Base-by-base conservation (phyloP, 2,888 invertebrate species). In the Nowickia ferox region DNA sequence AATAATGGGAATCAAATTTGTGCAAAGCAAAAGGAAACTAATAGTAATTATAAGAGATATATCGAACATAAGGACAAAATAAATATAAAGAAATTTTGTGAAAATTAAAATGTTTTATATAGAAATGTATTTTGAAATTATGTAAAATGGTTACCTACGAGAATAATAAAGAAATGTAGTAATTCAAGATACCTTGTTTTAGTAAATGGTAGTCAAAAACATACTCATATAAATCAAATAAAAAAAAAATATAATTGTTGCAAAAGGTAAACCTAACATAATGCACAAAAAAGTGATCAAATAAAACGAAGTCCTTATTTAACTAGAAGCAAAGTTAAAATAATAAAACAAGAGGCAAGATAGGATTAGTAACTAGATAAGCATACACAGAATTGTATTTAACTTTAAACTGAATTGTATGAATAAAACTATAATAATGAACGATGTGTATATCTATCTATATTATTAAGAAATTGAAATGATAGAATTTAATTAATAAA, bases 131-230 rank as follows among this genome's bases (percentile, higher is more conserved):
- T 61, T 40, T 10, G n/a, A 9, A n/a, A 40, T 61, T 61, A 61
- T 61, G 38, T 38, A 10, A 55, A 71, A 55, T 71, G 57, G 57
- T 22, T 71, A 38, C 9, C 15, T 9, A 57, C 15, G 15, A 57
- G 22, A 71, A 57, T 57, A 17, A 15, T 71, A 46, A 59, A 46
- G 30, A 57, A 30, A 46, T 46, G 59, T 8, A 59, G 46, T 59
- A 46, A 30, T 19, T 30, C 30, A 9, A 72, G 72, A 30, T 72
- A 30, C 30, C 30, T 72, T 42, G 19, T 72, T 30, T 30, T 44
- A n/a, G 72, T 72, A 30, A 72, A 72, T 57, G 71, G 57, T n/a
- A 44, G 0, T 55, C 44, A 57, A 44, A 71, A 57, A 22, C 57
- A 57, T 22, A 57, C 38, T 13, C 72, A 72, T 46, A 10, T 72